Evolutionary conservation across 2,113 vertebrate species (phyloP), one percentile per base, ranked within the genome.

Genomic region (Alaudala cheleensis): DNA sequence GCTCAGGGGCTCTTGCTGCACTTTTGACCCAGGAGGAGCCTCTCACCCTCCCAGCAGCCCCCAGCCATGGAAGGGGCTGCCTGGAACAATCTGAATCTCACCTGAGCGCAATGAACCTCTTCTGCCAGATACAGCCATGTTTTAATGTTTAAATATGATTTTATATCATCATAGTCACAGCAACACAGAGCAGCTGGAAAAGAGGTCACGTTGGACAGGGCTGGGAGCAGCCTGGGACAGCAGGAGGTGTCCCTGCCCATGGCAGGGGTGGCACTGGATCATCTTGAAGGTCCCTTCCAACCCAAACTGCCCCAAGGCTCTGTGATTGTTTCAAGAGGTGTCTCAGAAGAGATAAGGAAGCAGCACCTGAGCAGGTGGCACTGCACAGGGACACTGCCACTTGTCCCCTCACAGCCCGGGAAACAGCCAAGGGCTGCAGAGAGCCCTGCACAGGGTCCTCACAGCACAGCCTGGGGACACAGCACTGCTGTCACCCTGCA

Each of bases 151-250:
- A 25, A 79, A 18, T 22, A 31, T 12, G 31, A 44, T 57, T 61
- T 81, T 76, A 8, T 42, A 19, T 23, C 51, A 33, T 8, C 34
- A 12, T 6, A 39, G 21, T 9, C 61, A 71, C 11, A 44, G 9
- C 53, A 58, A 5, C 18, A 25, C 10, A 29, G 34, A 51, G 7
- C 88, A 64, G 39, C 24, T 81, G 64, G 57, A 19, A 29, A 51
- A 50, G n/a, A 49, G 42, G 22, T 11, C 28, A 6, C 1, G 4
- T 2, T 57, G 53, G 79, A 14, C 0, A 1, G 44, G 65, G 54
- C 45, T 29, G 19, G 45, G 54, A 34, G 25, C 65, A 42, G 0
- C 80, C 31, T 60, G 80, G 65, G 15, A 8, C 1, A 14, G 29
- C 40, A 47, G 53, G 4, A 28, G 18, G 18, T 69, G 64, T 17